Conservation (phyloP, 2,113 vertebrate genomes). For the Datnioides undecimradiatus region DNA sequence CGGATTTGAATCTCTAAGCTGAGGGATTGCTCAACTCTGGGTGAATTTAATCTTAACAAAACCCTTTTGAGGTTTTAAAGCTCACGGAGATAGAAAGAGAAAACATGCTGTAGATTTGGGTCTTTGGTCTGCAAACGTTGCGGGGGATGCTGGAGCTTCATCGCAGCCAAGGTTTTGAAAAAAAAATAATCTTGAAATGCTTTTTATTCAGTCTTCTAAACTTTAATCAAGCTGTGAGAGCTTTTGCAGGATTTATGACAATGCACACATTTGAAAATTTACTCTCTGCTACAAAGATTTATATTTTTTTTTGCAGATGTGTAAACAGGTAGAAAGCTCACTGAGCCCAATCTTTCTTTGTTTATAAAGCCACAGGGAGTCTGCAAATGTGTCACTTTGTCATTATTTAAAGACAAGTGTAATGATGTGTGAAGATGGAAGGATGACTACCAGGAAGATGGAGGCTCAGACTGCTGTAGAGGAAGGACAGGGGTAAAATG, state of each 20-base stretch:
- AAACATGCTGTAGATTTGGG: conserved; percentile 30
- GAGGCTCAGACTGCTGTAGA: not conserved
- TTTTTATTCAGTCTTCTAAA: conserved; percentile 1
- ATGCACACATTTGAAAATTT: not conserved
- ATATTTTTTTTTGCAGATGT: conserved; percentile 30
- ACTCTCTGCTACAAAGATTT: not conserved
- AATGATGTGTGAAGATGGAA: conserved; percentile 2
- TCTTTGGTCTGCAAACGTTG: conserved; percentile 18
- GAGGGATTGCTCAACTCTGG: conserved; percentile 16
- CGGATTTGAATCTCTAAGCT: conserved; percentile 45
- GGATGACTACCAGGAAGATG: conserved; percentile 2
- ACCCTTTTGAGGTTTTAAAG: conserved; percentile 42
- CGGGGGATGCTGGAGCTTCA: not conserved
- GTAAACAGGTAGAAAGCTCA: conserved; percentile 4
- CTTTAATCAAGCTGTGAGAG: conserved; percentile 1
- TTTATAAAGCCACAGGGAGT: conserved; percentile 23
- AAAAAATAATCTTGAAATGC: not conserved
- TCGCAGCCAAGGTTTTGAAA: not conserved
- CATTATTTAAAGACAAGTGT: conserved; percentile 25
- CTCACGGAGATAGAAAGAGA: not conserved
- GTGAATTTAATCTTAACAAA: conserved; percentile 42
- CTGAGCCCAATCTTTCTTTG: conserved; percentile 3
- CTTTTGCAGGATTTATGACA: not conserved
- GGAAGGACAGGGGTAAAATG: conserved; percentile 13
- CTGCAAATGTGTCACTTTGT: conserved; percentile 25